phyloP scores from a whole-genome alignment of 1,140 invertebrate genomes.

The Sminthurides bifidus region DNA sequence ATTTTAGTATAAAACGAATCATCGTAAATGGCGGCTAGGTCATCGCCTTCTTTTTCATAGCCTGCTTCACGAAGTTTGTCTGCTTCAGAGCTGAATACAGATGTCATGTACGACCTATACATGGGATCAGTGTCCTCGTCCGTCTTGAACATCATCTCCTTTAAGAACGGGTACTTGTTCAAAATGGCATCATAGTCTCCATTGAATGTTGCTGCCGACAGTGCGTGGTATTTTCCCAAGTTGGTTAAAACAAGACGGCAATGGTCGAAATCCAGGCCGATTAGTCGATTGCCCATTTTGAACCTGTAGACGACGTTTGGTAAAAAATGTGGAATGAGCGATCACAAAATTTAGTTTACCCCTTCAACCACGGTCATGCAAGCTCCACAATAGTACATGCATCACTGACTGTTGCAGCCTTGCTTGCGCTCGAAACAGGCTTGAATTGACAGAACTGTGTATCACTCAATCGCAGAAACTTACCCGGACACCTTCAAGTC shows the following conservation, averaged over 20 bases:
- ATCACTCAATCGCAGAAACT: too few species aligned
- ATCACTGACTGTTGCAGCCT: too few species aligned
- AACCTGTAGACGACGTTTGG: too few species aligned
- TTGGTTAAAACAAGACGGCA: constrained; percentile 24
- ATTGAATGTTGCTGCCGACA: constrained; percentile 35
- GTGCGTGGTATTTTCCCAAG: constrained; percentile 38
- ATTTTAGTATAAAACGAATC: background rate
- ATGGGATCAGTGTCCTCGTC: constrained; percentile 1
- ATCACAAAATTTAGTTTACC: too few species aligned
- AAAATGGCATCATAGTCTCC: constrained; percentile 18
- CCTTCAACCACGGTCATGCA: background rate
- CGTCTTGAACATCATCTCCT: constrained; percentile 22
- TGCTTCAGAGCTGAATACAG: background rate
- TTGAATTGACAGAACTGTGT: too few species aligned
- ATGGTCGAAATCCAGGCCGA: constrained; percentile 18
- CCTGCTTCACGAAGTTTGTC: constrained; percentile 1
- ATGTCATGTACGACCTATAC: constrained; percentile 1
- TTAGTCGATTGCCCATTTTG: constrained; percentile 18
- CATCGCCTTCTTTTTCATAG: background rate
- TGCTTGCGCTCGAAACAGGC: too few species aligned
- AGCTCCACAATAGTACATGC: background rate
- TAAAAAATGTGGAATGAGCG: too few species aligned
- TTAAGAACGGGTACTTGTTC: constrained; percentile 33
- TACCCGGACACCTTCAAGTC: constrained; percentile 13
- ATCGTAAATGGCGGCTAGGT: constrained; percentile 2